Evolutionary conservation across 1,140 invertebrate species (phyloP).

Genomic region (Stenopsyche tienmushanensis): DNA sequence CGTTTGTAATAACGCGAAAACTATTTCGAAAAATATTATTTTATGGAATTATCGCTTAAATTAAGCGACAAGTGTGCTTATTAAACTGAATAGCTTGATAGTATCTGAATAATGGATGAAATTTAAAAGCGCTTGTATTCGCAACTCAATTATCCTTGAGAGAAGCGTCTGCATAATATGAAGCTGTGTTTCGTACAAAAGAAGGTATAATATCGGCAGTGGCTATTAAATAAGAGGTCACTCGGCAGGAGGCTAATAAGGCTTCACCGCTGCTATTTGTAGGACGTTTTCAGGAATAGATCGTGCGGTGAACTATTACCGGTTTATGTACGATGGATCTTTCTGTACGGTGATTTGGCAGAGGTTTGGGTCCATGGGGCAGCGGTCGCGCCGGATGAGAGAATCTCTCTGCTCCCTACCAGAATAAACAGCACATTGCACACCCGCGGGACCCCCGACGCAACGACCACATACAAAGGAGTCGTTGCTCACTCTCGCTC

Average conservation of each 20-base stretch:
- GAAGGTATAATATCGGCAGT: background rate
- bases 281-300: constrained; percentile 34
- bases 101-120: no score
- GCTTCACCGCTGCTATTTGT: constrained; percentile 37
- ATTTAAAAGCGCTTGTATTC: no score
- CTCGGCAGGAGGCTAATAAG: constrained; percentile 30
- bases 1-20: no score
- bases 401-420: no score
- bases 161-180: no score
- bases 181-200: no score
- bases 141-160: no score
- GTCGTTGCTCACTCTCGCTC: background rate
- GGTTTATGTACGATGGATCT: constrained; percentile 15
- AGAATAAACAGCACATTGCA: constrained; percentile 6
- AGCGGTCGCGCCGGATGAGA: constrained; percentile 28
- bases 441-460: background rate
- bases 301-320: constrained; percentile 35
- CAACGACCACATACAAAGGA: background rate
- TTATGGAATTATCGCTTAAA: no score
- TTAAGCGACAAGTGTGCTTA: no score
- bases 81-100: no score
- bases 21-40: no score
- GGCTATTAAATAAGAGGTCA: constrained; percentile 27
- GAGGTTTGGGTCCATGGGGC: constrained; percentile 18
- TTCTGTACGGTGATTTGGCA: constrained; percentile 29